Evolutionary conservation across 2,797 vertebrate genomes (phyloP), one percentile per base, ranked within the genome.

Genomic region (Sebastes variabilis): DNA sequence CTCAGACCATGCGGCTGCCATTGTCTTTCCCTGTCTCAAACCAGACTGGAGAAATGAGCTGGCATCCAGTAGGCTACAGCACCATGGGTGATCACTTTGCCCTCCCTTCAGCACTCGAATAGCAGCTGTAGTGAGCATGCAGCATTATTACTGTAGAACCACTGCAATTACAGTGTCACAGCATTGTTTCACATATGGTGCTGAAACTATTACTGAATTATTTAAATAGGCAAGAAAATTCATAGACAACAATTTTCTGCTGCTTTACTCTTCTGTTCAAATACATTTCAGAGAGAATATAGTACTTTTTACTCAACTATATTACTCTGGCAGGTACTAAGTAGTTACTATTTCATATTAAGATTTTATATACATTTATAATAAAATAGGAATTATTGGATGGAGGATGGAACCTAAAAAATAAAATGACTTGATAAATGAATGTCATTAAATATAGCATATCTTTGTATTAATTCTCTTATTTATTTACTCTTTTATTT

Each of bases 11-110:
- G 75, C 67, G 32, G 72, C 88, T 87, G 74, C 82, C 32, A 62
- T 27, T 85, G 89, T 90, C 74, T 72, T 56, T 60, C 13, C 77
- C 73, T 25, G 69, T 75, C 79, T 88, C 52, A 5, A 61, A 79
- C 56, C 78, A 68, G 58, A 52, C 65, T 42, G 36, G 25, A 79
- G 59, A 68, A 75, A 80, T 52, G 59, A 68, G 72, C 73, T 52
- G 56, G 22, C 69, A 69, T 80, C 62, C 74, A 87, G 69, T 14
- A 56, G 25, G 54, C 55, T 75, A 34, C 52, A 77, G 7, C 4
- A 68, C 42, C 25, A 36, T 27, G 8, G 27, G 4, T 1, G 42
- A 74, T 74, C 70, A 36, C 66, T n/a, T 49, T 46, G 10, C 13
- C 36, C 4, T 61, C 29, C 42, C 20, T 36, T 36, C 20, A 73